phyloP scores from a whole-genome alignment of 92 coral and sea anemone species.

The Siderastrea siderea region DNA sequence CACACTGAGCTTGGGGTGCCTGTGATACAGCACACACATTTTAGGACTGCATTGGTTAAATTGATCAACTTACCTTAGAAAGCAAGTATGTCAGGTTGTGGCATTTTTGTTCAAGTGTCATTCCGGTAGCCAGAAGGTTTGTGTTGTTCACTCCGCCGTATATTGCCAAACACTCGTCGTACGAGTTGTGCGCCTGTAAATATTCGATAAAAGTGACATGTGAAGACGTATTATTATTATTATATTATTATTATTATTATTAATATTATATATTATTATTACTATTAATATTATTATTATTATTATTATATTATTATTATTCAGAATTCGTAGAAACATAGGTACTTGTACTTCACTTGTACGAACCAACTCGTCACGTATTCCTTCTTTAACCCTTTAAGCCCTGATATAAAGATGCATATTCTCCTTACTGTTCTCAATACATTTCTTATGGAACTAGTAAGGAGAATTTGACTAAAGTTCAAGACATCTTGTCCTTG shows the following conservation, averaged over 20 bases:
- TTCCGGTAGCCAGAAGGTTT: not conserved
- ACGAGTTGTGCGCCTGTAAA: conserved; percentile 71
- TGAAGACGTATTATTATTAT: not conserved
- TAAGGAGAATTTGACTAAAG: no score
- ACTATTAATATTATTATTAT: not conserved
- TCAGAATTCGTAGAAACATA: no score
- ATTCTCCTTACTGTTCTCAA: no score
- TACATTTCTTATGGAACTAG: no score
- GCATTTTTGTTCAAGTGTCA: conserved; percentile 65
- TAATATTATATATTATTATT: not conserved
- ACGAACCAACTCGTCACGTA: no score
- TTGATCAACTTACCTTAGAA: conserved; percentile 56
- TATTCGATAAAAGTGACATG: not conserved
- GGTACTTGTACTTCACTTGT: no score
- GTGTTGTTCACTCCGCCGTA: conserved; percentile 65
- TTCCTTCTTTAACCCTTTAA: no score
- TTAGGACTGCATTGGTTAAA: not conserved
- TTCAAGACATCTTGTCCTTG: no score
- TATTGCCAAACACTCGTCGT: conserved; percentile 56
- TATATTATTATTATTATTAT: not conserved
- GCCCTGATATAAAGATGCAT: no score
- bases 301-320: no score
- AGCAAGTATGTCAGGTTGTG: conserved; percentile 74
- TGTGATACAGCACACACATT: not conserved
- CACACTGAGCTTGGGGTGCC: no score